phyloP scores from a whole-genome alignment of 1,140 invertebrate genomes.

The Drosophila pectinifera region DNA sequence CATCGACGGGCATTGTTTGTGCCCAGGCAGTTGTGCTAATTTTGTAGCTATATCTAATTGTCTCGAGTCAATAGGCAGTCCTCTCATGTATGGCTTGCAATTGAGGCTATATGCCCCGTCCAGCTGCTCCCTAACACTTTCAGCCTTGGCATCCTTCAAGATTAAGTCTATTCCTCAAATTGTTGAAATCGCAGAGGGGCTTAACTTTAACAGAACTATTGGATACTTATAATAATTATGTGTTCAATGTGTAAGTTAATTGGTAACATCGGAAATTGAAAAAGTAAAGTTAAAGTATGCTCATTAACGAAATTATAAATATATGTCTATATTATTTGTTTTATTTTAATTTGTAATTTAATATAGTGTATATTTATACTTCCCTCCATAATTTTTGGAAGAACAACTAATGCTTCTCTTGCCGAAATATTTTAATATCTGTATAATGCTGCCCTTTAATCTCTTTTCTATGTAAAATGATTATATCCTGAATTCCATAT shows the following conservation, averaged over 20 bases:
- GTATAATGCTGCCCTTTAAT: not conserved
- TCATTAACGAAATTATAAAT: too few relatives aligned
- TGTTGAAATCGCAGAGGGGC: not conserved
- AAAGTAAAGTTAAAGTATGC: not conserved
- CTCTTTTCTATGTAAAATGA: too few relatives aligned
- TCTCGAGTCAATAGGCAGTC: conserved; percentile 47
- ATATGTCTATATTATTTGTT: not conserved
- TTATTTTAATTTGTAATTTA: too few relatives aligned
- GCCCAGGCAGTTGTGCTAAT: conserved; percentile 57
- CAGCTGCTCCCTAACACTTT: conserved; percentile 6
- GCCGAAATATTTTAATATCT: not conserved
- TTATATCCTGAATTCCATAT: too few relatives aligned
- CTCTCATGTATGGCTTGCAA: conserved; percentile 20
- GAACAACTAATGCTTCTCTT: too few relatives aligned
- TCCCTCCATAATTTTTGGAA: too few relatives aligned
- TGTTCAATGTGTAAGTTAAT: not conserved
- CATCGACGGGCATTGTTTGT: conserved; percentile 1
- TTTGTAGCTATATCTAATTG: conserved; percentile 52
- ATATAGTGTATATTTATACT: too few relatives aligned
- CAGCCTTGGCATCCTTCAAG: not conserved
- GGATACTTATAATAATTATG: not conserved
- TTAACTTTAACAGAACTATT: not conserved
- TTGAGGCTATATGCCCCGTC: conserved; percentile 13
- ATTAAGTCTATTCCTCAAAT: not conserved
- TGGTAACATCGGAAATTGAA: not conserved